Conservation (phyloP, 2,888 invertebrate species). For the Heliconius erato region DNA sequence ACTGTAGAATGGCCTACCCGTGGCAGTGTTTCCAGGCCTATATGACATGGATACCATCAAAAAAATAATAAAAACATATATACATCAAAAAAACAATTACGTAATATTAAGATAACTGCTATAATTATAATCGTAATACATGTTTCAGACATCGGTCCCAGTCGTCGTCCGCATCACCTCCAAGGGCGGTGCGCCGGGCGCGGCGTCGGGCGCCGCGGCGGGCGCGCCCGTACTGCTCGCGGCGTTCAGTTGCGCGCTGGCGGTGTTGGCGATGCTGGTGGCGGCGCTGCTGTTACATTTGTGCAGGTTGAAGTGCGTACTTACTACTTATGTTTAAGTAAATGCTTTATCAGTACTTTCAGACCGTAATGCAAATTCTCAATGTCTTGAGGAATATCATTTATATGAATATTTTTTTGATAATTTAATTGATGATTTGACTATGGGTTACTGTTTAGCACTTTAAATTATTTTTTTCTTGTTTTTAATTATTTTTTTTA, state of each 20-base stretch:
- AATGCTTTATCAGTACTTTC: not conserved
- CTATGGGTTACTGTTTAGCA: no score
- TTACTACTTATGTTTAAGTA: not conserved
- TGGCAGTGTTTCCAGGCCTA: no score
- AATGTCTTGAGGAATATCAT: no score
- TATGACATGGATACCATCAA: no score
- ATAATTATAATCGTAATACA: not conserved
- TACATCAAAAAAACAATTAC: not conserved
- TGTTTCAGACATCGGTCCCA: conserved; percentile 86
- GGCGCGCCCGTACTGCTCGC: conserved; percentile 74
- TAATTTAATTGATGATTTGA: no score
- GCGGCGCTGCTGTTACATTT: conserved; percentile 91
- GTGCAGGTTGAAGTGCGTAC: conserved; percentile 67
- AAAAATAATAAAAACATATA: not conserved
- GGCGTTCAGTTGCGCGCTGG: conserved; percentile 90
- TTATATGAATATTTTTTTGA: no score
- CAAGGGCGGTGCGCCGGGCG: conserved; percentile 72
- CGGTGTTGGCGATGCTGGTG: conserved; percentile 91
- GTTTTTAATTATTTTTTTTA: no score
- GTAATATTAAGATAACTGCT: not conserved
- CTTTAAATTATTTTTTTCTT: no score
- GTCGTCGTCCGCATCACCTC: conserved; percentile 87
- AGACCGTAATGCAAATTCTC: no score
- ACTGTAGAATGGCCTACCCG: no score
- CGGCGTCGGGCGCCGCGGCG: conserved; percentile 73